Conservation (phyloP, 2,797 vertebrate genomes). For the Liparis tanakae region DNA sequence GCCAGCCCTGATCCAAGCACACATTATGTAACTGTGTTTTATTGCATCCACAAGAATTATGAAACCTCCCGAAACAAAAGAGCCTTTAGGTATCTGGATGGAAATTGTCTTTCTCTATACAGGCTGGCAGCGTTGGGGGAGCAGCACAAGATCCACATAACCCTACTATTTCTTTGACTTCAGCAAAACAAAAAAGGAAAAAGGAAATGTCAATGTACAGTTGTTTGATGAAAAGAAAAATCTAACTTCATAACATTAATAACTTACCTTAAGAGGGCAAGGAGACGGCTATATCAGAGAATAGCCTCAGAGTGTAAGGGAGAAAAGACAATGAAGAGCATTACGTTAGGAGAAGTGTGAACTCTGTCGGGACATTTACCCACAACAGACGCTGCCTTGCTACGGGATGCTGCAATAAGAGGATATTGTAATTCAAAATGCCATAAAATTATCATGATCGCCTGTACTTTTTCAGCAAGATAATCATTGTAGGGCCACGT, state of each 20-base stretch:
- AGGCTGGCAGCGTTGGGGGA: background rate
- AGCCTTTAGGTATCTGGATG: slow-evolving; percentile 34
- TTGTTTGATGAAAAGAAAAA: slow-evolving; percentile 22
- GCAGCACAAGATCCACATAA: slow-evolving; percentile 2
- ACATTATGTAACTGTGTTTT: slow-evolving; percentile 51
- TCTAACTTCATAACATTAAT: slow-evolving; percentile 33
- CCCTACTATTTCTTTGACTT: slow-evolving; percentile 2
- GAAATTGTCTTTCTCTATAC: slow-evolving; percentile 7
- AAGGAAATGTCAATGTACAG: background rate
- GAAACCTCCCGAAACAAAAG: slow-evolving; percentile 38
- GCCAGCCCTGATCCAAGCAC: slow-evolving; percentile 22
- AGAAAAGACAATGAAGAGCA: slow-evolving; percentile 21
- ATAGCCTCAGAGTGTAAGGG: slow-evolving; percentile 2
- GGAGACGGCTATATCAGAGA: background rate
- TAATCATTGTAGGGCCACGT: background rate
- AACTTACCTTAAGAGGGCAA: slow-evolving; percentile 5
- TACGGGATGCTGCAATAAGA: slow-evolving; percentile 9
- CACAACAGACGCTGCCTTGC: background rate
- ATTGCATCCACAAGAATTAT: slow-evolving; percentile 41
- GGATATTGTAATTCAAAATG: slow-evolving; percentile 19
- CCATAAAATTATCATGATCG: background rate
- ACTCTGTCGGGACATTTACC: slow-evolving; percentile 29
- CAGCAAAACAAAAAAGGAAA: background rate
- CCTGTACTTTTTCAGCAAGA: slow-evolving; percentile 11
- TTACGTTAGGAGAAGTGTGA: slow-evolving; percentile 8